Percentiles rank a stretch among this genome's conserved stretches.
Evolutionary conservation across 2,113 vertebrate species (phyloP).

Genomic region (Tetrao urogallus): DNA sequence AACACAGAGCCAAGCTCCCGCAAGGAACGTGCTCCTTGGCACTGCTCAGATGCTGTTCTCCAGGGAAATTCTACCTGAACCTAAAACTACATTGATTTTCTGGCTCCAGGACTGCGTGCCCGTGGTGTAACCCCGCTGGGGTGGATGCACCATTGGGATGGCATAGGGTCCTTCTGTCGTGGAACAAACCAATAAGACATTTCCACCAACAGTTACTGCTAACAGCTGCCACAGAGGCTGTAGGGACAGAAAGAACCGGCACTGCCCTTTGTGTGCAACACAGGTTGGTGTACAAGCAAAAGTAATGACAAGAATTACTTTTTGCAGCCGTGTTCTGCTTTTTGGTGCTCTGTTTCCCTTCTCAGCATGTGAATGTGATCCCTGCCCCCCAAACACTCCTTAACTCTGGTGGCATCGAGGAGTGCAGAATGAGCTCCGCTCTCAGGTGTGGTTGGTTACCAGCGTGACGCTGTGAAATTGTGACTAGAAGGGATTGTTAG

Average conservation of each 20-base stretch:
- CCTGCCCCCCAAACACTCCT: not conserved
- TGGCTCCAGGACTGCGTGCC: constrained; percentile 7
- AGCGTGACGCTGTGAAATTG: not conserved
- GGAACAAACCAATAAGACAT: constrained; percentile 2
- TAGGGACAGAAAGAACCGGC: constrained; percentile 7
- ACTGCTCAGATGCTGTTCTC: constrained; percentile 37
- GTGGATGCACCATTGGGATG: not conserved
- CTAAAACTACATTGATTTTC: constrained; percentile 12
- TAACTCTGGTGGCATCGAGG: not conserved
- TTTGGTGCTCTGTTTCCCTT: constrained; percentile 11
- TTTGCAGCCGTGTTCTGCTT: constrained; percentile 2
- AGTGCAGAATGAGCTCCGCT: not conserved
- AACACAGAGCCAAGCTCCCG: not conserved
- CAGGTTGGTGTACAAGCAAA: constrained; percentile 65
- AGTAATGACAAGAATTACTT: constrained; percentile 43
- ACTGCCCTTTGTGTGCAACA: not conserved
- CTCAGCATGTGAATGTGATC: not conserved
- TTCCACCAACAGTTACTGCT: constrained; percentile 3
- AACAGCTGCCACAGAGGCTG: constrained; percentile 37
- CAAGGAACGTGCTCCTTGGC: constrained; percentile 11
- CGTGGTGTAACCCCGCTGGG: constrained; percentile 4
- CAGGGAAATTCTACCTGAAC: constrained; percentile 34
- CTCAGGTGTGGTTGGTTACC: not conserved
- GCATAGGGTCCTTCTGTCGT: constrained; percentile 23
- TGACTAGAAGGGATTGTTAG: not conserved